Percentiles rank a stretch among this genome's conserved stretches.
Evolutionary conservation across 2,797 vertebrate genomes (phyloP).

Genomic region (Galago senegalensis): DNA sequence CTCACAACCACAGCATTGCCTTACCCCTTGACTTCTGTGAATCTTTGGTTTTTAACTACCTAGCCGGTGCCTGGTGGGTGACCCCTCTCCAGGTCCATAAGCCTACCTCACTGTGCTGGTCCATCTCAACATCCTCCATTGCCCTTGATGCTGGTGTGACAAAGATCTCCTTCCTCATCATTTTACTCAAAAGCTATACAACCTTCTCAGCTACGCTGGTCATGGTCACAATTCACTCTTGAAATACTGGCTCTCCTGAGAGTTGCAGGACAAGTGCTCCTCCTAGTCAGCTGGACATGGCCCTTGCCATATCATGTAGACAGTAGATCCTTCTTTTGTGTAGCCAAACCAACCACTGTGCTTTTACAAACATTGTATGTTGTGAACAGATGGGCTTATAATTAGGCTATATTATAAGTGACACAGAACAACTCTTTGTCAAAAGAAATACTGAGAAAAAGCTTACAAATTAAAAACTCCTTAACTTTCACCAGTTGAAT

Average conservation of each 20-base stretch:
- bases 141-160: neutral
- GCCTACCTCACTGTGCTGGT: neutral
- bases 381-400: slow-evolving; percentile 52
- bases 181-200: neutral
- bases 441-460: slow-evolving; percentile 36
- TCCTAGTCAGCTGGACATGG: neutral
- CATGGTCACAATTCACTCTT: neutral
- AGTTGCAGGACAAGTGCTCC: slow-evolving; percentile 6
- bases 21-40: neutral
- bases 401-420: neutral
- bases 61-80: neutral
- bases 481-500: neutral
- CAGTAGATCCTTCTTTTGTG: neutral
- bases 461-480: neutral
- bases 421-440: slow-evolving; percentile 7
- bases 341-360: neutral
- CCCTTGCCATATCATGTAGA: neutral
- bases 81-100: neutral
- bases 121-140: neutral
- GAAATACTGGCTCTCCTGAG: neutral
- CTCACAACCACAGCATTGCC: neutral
- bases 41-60: neutral
- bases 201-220: neutral
- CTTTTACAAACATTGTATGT: slow-evolving; percentile 41
- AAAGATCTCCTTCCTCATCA: neutral